Conservation (phyloP, 2,888 invertebrate genomes). For the Drosophila nigricruria region DNA sequence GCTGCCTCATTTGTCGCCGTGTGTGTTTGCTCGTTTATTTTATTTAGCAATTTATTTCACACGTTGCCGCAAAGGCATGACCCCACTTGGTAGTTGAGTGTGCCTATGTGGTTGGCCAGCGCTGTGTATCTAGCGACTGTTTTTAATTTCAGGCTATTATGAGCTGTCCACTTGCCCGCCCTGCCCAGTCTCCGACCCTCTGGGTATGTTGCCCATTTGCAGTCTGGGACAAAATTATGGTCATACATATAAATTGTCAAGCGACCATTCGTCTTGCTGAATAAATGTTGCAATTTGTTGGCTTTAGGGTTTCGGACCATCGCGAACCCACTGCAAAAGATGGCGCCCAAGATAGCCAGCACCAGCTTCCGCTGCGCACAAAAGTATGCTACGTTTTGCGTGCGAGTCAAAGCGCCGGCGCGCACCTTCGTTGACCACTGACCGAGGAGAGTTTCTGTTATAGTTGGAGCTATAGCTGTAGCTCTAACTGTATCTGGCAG, state of each 20-base stretch:
- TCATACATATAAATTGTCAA: slow-evolving; percentile 83
- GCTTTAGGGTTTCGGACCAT: slow-evolving; percentile 65
- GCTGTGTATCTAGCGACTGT: slow-evolving; percentile 71
- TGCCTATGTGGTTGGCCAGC: slow-evolving; percentile 44
- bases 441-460: not conserved
- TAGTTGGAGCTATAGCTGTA: not conserved
- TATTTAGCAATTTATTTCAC: slow-evolving; percentile 82
- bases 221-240: slow-evolving; percentile 68
- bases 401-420: slow-evolving; percentile 56
- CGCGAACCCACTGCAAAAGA: slow-evolving; percentile 52
- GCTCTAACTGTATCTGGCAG: slow-evolving; percentile 7
- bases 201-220: not conserved
- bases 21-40: slow-evolving; percentile 80
- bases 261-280: slow-evolving; percentile 84
- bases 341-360: slow-evolving; percentile 51
- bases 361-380: slow-evolving; percentile 57
- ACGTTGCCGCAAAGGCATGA: slow-evolving; percentile 59
- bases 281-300: slow-evolving; percentile 85
- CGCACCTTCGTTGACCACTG: slow-evolving; percentile 61
- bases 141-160: slow-evolving; percentile 82
- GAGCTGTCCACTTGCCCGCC: slow-evolving; percentile 44
- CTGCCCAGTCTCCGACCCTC: too few relatives aligned
- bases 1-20: slow-evolving; percentile 75
- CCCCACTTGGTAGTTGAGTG: slow-evolving; percentile 25
- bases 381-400: slow-evolving; percentile 61